Evolutionary conservation across 2,113 vertebrate genomes (phyloP).

Genomic region (Chaetops frenatus): DNA sequence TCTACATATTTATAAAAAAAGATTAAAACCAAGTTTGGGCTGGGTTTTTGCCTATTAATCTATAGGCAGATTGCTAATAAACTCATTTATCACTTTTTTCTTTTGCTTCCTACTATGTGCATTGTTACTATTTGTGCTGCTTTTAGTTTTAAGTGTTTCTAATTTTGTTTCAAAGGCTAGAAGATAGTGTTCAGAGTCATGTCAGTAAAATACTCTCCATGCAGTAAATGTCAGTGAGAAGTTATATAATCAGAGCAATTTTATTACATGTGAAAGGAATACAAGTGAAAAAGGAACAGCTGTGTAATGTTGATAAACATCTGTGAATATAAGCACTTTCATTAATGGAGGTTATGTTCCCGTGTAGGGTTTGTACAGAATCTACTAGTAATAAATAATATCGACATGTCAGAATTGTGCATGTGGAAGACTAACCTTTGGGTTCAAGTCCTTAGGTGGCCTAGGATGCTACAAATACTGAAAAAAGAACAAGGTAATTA

Average conservation of each 20-base stretch:
- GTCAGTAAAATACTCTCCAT: not conserved
- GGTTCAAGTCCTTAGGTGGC: not conserved
- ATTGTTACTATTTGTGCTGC: not conserved
- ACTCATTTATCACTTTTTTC: not conserved
- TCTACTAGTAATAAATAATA: not conserved
- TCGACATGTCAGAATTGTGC: not conserved
- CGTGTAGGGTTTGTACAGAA: not conserved
- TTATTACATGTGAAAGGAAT: not conserved
- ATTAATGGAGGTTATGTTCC: not conserved
- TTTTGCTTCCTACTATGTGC: not conserved
- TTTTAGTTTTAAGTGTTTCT: not conserved
- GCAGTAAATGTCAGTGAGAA: not conserved
- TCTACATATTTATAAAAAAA: not conserved
- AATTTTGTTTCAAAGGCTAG: not conserved
- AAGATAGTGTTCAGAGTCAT: not conserved
- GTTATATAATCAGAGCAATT: not conserved
- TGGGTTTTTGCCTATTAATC: not conserved
- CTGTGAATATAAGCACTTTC: not conserved
- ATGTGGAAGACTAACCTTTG: not conserved
- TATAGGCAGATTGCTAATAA: not conserved
- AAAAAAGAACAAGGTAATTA: not conserved
- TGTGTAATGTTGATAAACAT: not conserved
- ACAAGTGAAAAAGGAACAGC: not conserved
- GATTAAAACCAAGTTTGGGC: not conserved
- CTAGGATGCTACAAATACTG: not conserved